These are phyloP conservation scores for Microchrysa polita DNA, from an alignment of 2,888 invertebrate species.

Conservation along the genomic window DNA sequence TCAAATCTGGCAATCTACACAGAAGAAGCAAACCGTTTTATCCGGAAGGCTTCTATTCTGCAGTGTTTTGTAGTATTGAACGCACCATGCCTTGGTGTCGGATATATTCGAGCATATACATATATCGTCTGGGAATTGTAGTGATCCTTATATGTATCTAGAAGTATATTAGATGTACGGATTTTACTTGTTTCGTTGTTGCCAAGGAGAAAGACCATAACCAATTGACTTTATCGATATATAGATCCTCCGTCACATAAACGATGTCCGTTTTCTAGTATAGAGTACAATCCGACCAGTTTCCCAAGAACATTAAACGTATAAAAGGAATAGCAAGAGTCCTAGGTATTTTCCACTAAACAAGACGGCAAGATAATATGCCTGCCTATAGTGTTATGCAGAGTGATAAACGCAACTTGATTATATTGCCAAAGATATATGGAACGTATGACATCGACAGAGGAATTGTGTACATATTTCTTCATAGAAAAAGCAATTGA, in stretches of 20 bases:
- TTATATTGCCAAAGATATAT: background rate
- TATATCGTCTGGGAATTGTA: background rate
- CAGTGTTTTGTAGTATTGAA: conserved; percentile 11
- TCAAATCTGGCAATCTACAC: background rate
- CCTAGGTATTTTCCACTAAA: background rate
- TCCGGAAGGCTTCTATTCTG: background rate
- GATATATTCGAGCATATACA: conserved; percentile 10
- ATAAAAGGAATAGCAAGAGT: background rate
- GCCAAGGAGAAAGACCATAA: conserved; percentile 14
- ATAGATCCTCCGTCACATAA: conserved; percentile 47
- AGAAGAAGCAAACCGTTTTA: conserved; percentile 40
- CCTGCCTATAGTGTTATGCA: background rate
- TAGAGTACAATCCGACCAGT: background rate
- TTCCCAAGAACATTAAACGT: background rate
- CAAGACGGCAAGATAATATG: background rate
- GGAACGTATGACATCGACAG: background rate
- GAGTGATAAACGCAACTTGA: background rate
- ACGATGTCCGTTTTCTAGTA: conserved; percentile 21
- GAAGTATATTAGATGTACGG: conserved; percentile 43
- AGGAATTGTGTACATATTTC: too few species aligned
- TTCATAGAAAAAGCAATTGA: too few species aligned
- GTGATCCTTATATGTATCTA: conserved; percentile 12
- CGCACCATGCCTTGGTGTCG: background rate
- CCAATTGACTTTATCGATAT: conserved; percentile 47
- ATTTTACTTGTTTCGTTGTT: conserved; percentile 46